Conservation (phyloP, 2,888 invertebrate species). For the Dexiosoma caninum region DNA sequence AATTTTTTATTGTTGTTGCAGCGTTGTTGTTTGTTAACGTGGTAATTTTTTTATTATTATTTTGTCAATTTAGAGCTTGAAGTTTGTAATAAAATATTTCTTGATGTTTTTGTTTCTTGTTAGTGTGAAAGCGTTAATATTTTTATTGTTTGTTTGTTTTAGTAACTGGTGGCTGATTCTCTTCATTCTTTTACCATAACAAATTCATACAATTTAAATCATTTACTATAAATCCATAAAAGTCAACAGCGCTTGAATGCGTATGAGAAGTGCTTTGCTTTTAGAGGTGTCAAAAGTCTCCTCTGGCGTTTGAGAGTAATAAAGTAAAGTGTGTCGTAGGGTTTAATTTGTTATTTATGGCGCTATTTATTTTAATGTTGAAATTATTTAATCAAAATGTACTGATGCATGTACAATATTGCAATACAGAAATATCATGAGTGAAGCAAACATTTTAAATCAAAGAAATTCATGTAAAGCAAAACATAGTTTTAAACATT, state of each 20-base stretch:
- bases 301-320: slow-evolving; percentile 49
- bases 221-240: slow-evolving; percentile 54
- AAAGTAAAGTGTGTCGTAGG: slow-evolving; percentile 68
- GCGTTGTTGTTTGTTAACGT: slow-evolving; percentile 26
- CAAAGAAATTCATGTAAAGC: too few species aligned
- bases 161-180: slow-evolving; percentile 23
- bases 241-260: slow-evolving; percentile 25
- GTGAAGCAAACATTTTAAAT: too few species aligned
- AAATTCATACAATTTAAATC: slow-evolving; percentile 39
- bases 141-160: slow-evolving; percentile 50
- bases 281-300: slow-evolving; percentile 58
- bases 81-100: slow-evolving; percentile 56
- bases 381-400: slow-evolving; percentile 54
- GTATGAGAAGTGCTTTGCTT: slow-evolving; percentile 4
- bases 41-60: slow-evolving; percentile 39
- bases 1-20: not conserved
- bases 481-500: too few species aligned
- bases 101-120: slow-evolving; percentile 19
- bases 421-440: too few species aligned
- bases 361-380: slow-evolving; percentile 72
- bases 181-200: not conserved
- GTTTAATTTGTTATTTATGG: slow-evolving; percentile 73
- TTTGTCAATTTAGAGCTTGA: slow-evolving; percentile 41
- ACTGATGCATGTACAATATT: too few species aligned
- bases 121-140: slow-evolving; percentile 33